phyloP scores from a whole-genome alignment of 2,888 invertebrate genomes.

The Pristionchus entomophagus region DNA sequence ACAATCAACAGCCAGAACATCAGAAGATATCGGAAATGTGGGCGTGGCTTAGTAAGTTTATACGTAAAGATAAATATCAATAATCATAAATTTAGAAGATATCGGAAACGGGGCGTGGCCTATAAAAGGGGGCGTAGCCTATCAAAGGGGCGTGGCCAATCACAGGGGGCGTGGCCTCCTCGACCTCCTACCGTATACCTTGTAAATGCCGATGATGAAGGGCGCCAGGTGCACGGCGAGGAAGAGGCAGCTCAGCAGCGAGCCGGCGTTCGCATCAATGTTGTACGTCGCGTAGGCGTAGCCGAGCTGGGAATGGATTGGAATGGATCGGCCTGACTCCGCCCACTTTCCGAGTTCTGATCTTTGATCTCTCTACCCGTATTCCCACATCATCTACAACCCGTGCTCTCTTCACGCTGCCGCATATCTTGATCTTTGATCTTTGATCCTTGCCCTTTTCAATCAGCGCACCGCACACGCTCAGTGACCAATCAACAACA shows the following conservation, averaged over 20 bases:
- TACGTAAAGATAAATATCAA: no score
- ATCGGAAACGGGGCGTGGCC: neutral
- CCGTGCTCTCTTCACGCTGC: no score
- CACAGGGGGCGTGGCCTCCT: no score
- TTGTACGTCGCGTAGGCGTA: constrained; percentile 1
- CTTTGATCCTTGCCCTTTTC: neutral
- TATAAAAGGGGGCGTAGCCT: neutral
- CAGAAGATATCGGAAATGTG: no score
- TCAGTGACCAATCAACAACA: no score
- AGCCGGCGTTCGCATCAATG: neutral
- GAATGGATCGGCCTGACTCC: no score
- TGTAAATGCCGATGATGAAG: neutral
- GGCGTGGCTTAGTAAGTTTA: no score
- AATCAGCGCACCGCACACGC: no score
- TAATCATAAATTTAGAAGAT: no score
- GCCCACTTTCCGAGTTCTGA: neutral
- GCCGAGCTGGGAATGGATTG: neutral
- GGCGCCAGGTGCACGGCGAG: neutral
- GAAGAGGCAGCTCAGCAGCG: neutral
- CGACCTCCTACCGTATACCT: neutral
- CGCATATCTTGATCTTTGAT: neutral
- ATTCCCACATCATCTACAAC: no score
- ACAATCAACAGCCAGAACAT: no score
- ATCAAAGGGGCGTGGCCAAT: neutral
- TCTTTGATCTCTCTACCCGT: no score